These are phyloP conservation scores for Drosophila sulfurigaster DNA, from an alignment of 1,140 invertebrate species.

Conservation along the genomic window DNA sequence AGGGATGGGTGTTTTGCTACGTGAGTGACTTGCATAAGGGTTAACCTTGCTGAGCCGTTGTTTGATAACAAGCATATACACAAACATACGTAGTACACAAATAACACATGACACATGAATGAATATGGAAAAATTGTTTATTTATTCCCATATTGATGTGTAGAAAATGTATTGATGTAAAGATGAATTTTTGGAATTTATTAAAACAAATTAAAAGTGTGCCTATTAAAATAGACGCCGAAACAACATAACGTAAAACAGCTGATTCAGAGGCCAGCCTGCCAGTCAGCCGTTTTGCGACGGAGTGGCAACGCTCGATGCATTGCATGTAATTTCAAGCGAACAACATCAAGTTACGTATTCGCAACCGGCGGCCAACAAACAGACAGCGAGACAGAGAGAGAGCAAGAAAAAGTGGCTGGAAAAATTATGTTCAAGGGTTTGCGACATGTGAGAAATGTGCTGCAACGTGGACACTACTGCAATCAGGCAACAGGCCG, in stretches of 20 bases:
- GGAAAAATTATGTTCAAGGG: slow-evolving; percentile 70
- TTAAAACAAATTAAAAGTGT: slow-evolving; percentile 39
- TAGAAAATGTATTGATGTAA: background rate
- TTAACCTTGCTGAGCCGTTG: slow-evolving; percentile 5
- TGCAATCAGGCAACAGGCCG: slow-evolving; percentile 33
- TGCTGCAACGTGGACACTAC: slow-evolving; percentile 66
- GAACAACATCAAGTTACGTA: slow-evolving; percentile 68
- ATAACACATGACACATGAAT: slow-evolving; percentile 1
- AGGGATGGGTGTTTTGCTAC: background rate
- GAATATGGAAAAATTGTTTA: background rate
- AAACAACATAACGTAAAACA: slow-evolving; percentile 42
- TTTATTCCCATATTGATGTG: background rate
- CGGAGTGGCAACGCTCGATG: slow-evolving; percentile 62
- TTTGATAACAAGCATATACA: no score
- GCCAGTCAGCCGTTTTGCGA: slow-evolving; percentile 34
- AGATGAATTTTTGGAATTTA: slow-evolving; percentile 40
- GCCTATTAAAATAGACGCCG: slow-evolving; percentile 2
- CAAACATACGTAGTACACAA: background rate
- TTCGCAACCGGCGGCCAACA: slow-evolving; percentile 47
- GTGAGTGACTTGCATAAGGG: slow-evolving; percentile 8
- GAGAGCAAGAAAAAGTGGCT: slow-evolving; percentile 31
- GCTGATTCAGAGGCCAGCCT: slow-evolving; percentile 47
- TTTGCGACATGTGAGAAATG: slow-evolving; percentile 68
- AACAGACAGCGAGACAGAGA: background rate
- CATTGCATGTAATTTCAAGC: slow-evolving; percentile 53